Evolutionary conservation across 2,797 vertebrate genomes (phyloP), one percentile per base, ranked within the genome.

Genomic region (Hafferia zeledoni): DNA sequence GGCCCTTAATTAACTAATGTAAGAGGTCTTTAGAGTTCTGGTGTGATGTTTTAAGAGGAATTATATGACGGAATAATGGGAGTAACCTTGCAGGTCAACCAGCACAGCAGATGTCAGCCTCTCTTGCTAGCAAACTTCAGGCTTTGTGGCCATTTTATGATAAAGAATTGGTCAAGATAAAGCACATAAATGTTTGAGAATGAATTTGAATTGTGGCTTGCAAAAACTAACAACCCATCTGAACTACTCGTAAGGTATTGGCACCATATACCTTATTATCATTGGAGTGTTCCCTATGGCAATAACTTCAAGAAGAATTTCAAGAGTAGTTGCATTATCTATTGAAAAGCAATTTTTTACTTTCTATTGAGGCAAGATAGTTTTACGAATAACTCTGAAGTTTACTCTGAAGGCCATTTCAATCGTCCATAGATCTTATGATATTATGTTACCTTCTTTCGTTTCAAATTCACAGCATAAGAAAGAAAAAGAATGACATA

Each of bases 401-500:
- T 94, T 78, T 88, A 78, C 75, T 96, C 81, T 6, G 35, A 96
- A 95, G 96, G 77, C 92, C 81, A 70, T 91, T 83, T 91, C 65
- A 70, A 9, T 92, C 30, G 28, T 77, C 94, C n/a, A 1, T 39
- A 95, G 93, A 94, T 97, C 93, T 95, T 90, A 49, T 3, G 76
- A 60, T 95, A 85, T 92, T 96, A 83, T 68, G 82, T 97, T 93
- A 86, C 94, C 53, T 92, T 67, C 80, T 75, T 90, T 94, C 75
- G 8, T 93, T 95, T 93, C 57, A 78, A 91, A 90, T 87, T 89
- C 82, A 33, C 35, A 25, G 90, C 78, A 30, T 96, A 87, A 63
- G 37, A 82, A 94, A 90, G 95, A 81, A 80, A 96, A 92, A 79
- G 93, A 95, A 76, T 93, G 72, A 95, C 82, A n/a, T 86, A 87